Evolutionary conservation across 2,888 invertebrate species (phyloP), one percentile per base, ranked within the genome.

Genomic region (Drosophila fungiperda): DNA sequence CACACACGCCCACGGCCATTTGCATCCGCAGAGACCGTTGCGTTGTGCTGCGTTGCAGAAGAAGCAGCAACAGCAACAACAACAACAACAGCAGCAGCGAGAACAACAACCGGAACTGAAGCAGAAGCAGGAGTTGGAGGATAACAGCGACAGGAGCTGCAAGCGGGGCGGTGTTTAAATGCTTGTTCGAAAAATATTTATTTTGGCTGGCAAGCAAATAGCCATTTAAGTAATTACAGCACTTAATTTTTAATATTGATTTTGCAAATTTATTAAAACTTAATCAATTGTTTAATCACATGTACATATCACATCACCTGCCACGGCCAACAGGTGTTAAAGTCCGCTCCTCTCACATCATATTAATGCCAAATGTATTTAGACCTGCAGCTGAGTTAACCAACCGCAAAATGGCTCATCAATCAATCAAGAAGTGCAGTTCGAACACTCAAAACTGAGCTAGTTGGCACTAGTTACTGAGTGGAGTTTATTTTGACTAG

Each of bases 221-320:
- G 77, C 81, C 86, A 87, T 87, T 87, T 88, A 90, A 87, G 86
- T 87, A 87, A 87, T 87, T 90, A 90, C 86, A 65, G 74, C 88
- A 88, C 90, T 87, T 87, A 83, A 87, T 87, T 86, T 87, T 90
- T 88, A 83, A 86, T 87, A 90, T 87, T 87, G 89, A 90, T 90
- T 90, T 86, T 87, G 70, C 86, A 89, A 86, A 81, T 90, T 81
- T 83, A 90, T 90, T 88, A 86, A 88, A 90, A 90, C 79, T 85
- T 90, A 81, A 87, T 88, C 89, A 90, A 90, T 88, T 88, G 83
- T 83, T 88, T 83, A 83, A 83, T 79, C 83, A 76, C 76, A 76
- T 54, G 20, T 1, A n/a, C 68, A 73, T 2, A 45, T 8, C 4
- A 4, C 45, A 15, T 35, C 59, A 70, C 62, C 76, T 49, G 60